Evolutionary conservation across 2,113 vertebrate genomes (phyloP).

Genomic region (Glareola pratincola): DNA sequence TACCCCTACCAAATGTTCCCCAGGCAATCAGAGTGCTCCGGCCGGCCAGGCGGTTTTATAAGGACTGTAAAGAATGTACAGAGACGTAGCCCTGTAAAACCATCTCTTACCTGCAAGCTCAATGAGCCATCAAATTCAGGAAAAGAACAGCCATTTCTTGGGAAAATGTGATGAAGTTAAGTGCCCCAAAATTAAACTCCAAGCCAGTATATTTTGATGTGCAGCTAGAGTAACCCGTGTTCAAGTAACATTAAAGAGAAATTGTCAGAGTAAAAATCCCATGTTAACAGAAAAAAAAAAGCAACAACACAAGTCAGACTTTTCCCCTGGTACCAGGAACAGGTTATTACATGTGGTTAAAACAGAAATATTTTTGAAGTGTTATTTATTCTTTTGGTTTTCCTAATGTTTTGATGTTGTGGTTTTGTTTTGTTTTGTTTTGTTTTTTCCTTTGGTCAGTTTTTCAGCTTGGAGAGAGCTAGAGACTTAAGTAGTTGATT

Average conservation of each 20-base stretch:
- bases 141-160: slow-evolving; percentile 25
- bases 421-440: no score
- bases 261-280: slow-evolving; percentile 10
- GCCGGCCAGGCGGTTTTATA: slow-evolving; percentile 34
- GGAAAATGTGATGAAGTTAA: slow-evolving; percentile 33
- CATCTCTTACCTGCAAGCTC: slow-evolving; percentile 36
- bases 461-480: not conserved
- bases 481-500: not conserved
- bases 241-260: slow-evolving; percentile 4
- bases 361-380: not conserved
- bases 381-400: not conserved
- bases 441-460: not conserved
- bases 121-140: slow-evolving; percentile 41
- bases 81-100: slow-evolving; percentile 38
- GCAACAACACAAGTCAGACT: not conserved
- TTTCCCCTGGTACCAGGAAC: not conserved
- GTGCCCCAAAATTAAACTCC: slow-evolving; percentile 37
- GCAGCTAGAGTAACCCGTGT: not conserved
- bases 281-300: not conserved
- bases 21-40: slow-evolving; percentile 28
- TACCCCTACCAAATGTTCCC: slow-evolving; percentile 30
- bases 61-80: slow-evolving; percentile 47
- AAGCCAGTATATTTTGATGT: not conserved
- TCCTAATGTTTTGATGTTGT: not conserved
- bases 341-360: not conserved